Conservation (phyloP, 2,797 vertebrate species). For the Scolopax bukidnonensis region DNA sequence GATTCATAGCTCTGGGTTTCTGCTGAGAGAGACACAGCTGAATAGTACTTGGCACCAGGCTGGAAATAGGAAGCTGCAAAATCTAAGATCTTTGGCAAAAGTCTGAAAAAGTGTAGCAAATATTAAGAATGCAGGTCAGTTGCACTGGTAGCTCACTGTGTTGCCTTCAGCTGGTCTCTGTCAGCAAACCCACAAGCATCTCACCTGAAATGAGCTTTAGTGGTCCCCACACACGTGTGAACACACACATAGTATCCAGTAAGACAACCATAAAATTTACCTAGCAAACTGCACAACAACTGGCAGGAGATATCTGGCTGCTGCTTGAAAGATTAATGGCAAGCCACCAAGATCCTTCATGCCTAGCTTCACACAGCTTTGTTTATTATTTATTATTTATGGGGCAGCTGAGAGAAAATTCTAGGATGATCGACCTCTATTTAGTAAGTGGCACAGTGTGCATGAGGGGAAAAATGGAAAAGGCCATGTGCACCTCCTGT, state of each 20-base stretch:
- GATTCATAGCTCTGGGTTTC: background rate
- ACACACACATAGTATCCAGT: background rate
- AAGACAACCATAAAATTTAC: background rate
- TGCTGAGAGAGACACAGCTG: background rate
- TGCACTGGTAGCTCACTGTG: background rate
- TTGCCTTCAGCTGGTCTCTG: background rate
- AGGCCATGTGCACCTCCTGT: background rate
- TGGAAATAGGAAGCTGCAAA: constrained; percentile 1
- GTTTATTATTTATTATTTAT: constrained; percentile 55
- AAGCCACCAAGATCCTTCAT: constrained; percentile 45
- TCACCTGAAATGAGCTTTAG: background rate
- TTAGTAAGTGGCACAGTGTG: background rate
- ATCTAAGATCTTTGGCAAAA: background rate
- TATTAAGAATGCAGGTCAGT: background rate
- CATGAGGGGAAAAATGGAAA: background rate
- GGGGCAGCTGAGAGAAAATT: constrained; percentile 17
- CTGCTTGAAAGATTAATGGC: constrained; percentile 36
- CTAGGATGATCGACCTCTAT: background rate
- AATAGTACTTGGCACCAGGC: background rate
- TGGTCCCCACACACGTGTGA: background rate
- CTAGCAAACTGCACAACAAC: background rate
- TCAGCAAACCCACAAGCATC: background rate
- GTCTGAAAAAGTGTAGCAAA: background rate
- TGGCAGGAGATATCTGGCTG: constrained; percentile 12
- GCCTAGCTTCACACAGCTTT: constrained; percentile 34